Percentiles rank a stretch among this genome's conserved stretches.
These are phyloP conservation scores for Onchidella celtica DNA, from an alignment of 2,888 invertebrate genomes.

Conservation along the genomic window DNA sequence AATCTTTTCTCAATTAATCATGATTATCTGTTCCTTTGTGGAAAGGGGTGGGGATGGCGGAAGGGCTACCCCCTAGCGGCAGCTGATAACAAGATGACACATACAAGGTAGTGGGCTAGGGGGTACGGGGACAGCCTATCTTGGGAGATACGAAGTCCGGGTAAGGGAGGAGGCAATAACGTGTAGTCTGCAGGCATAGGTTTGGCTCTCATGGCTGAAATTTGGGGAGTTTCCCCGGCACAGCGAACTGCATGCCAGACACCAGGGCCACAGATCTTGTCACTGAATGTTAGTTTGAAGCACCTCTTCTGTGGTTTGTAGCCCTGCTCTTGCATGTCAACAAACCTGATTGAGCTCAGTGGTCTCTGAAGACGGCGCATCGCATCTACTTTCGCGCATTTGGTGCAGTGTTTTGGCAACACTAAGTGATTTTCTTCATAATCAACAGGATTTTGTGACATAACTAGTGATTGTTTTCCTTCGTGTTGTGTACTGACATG, in stretches of 20 bases:
- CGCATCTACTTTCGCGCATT: no score
- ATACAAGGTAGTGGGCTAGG: slow-evolving; percentile 12
- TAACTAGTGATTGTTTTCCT: no score
- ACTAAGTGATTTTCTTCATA: neutral
- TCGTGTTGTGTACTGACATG: no score
- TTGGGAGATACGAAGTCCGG: no score
- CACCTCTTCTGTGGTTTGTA: neutral
- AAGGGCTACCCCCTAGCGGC: neutral
- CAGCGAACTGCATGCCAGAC: neutral
- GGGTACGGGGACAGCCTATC: neutral
- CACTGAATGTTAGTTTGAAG: neutral
- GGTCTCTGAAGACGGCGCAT: neutral
- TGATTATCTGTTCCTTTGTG: slow-evolving; percentile 24
- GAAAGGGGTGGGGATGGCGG: slow-evolving; percentile 9
- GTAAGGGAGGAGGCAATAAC: no score
- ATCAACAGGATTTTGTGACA: neutral
- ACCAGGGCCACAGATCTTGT: neutral
- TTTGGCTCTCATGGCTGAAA: no score
- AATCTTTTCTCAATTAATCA: slow-evolving; percentile 38
- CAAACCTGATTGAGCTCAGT: neutral
- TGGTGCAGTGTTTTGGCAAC: no score
- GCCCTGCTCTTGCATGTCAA: neutral
- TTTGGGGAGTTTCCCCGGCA: neutral
- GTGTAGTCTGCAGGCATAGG: neutral
- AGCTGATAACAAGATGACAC: slow-evolving; percentile 36